Conservation (phyloP, 2,888 invertebrate species). For the Taphrorychus bicolor region DNA sequence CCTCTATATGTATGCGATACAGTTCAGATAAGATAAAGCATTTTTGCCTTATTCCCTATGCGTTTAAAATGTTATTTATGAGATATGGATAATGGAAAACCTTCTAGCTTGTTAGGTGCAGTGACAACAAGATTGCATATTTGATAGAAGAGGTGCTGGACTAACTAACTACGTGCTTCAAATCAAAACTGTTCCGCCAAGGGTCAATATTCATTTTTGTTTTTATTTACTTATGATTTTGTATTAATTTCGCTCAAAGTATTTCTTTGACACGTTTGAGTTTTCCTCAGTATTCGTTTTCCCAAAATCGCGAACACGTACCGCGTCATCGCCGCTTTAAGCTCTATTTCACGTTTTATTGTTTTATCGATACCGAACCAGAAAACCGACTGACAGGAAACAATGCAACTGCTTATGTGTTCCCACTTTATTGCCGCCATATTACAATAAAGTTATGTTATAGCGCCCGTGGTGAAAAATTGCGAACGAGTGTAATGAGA, state of each 20-base stretch:
- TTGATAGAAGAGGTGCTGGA: neutral
- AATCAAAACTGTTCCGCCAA: no score
- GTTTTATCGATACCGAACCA: slow-evolving; percentile 26
- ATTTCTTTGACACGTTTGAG: neutral
- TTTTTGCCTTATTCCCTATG: slow-evolving; percentile 21
- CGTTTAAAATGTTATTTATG: slow-evolving; percentile 18
- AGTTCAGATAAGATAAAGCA: slow-evolving; percentile 24
- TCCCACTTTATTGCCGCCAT: slow-evolving; percentile 25
- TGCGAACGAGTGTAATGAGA: slow-evolving; percentile 24
- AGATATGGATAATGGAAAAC: slow-evolving; percentile 3
- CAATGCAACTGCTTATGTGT: slow-evolving; percentile 29
- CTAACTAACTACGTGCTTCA: neutral
- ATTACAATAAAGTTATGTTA: slow-evolving; percentile 29
- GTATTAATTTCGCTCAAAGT: neutral
- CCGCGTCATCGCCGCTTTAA: neutral
- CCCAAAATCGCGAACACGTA: neutral
- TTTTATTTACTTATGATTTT: neutral
- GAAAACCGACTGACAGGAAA: slow-evolving; percentile 27
- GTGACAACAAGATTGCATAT: neutral
- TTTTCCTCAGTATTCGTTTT: neutral
- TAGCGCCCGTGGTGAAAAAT: slow-evolving; percentile 20
- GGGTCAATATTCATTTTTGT: no score
- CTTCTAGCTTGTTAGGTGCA: neutral
- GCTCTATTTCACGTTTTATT: slow-evolving; percentile 31
- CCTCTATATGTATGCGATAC: slow-evolving; percentile 2